Conservation (phyloP, 1,140 invertebrate species). For the Elymnias hypermnestra region DNA sequence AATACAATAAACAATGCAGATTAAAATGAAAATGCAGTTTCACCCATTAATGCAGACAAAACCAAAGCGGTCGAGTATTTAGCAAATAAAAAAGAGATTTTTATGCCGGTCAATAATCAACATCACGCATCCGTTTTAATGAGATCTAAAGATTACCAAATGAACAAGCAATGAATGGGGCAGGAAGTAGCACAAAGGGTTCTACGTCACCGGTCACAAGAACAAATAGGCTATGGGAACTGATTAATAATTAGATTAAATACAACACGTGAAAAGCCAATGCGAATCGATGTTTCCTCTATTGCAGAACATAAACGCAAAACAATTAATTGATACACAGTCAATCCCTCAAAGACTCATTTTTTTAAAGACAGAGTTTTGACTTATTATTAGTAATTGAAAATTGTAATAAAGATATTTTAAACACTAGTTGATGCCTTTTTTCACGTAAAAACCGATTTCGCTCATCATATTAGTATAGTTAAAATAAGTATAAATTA, state of each 20-base stretch:
- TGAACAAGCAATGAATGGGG: constrained; percentile 38
- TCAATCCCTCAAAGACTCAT: background rate
- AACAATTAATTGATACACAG: background rate
- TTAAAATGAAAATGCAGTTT: constrained; percentile 21
- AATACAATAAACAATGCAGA: constrained; percentile 21
- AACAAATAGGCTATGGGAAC: constrained; percentile 58
- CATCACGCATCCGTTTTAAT: constrained; percentile 42
- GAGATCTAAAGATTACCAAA: constrained; percentile 44
- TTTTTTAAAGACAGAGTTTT: no score
- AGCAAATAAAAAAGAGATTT: constrained; percentile 25
- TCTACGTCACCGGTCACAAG: constrained; percentile 48
- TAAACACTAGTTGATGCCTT: no score
- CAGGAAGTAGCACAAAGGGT: constrained; percentile 48
- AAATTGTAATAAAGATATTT: no score
- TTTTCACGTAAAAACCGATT: no score
- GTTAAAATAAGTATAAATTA: no score
- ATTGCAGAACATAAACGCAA: constrained; percentile 15
- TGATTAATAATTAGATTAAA: constrained; percentile 67
- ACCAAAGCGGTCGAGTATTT: constrained; percentile 17
- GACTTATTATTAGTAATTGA: no score
- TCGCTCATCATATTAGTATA: no score
- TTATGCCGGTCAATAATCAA: constrained; percentile 40
- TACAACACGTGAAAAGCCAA: constrained; percentile 32
- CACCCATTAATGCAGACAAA: constrained; percentile 15
- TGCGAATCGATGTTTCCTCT: constrained; percentile 48